phyloP scores from a whole-genome alignment of 1,140 invertebrate genomes.

The Orchestia grillus region DNA sequence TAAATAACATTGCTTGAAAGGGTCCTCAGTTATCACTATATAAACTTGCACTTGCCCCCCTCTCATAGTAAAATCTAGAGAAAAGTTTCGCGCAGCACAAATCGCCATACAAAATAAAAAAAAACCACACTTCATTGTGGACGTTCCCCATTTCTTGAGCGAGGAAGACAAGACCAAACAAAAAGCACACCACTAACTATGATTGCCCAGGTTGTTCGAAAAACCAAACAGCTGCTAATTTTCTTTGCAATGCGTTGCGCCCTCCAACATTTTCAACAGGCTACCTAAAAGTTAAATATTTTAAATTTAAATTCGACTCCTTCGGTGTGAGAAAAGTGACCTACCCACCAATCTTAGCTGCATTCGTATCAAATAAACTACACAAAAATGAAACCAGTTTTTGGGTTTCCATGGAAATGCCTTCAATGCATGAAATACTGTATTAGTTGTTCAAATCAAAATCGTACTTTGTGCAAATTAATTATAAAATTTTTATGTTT shows the following conservation, averaged over 20 bases:
- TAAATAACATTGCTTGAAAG: slow-evolving; percentile 57
- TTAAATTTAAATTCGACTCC: neutral
- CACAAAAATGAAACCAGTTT: neutral
- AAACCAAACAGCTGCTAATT: neutral
- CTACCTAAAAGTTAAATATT: neutral
- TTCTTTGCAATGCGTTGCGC: neutral
- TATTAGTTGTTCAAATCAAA: neutral
- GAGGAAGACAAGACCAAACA: too few relatives aligned
- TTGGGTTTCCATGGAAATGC: neutral
- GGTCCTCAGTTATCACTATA: slow-evolving; percentile 42
- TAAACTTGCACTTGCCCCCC: neutral
- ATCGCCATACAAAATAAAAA: neutral
- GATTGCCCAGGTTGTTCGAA: neutral
- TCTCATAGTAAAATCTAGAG: neutral
- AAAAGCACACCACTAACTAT: neutral
- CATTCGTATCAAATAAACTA: neutral
- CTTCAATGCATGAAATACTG: neutral
- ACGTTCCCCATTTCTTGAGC: neutral
- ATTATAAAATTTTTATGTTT: neutral
- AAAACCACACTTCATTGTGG: neutral
- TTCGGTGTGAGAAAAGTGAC: neutral
- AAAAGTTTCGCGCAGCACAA: neutral
- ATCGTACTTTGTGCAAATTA: neutral
- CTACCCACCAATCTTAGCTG: neutral
- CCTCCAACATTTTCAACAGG: neutral